Evolutionary conservation across 2,888 invertebrate genomes (phyloP).

Genomic region (Laspeyria flexula): DNA sequence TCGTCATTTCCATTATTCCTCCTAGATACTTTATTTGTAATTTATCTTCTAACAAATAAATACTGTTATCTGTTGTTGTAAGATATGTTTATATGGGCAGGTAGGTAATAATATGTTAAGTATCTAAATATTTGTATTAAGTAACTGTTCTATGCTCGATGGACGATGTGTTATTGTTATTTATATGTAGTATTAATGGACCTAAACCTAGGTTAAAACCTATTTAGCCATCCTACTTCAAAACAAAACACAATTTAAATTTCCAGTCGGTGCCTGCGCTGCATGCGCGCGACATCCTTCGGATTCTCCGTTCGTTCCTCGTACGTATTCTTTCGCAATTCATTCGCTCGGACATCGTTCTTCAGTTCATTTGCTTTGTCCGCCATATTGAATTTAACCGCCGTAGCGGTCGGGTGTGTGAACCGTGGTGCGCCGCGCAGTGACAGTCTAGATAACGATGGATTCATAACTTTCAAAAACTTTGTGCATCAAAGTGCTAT

Average conservation of each 20-base stretch:
- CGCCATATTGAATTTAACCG: conserved; percentile 79
- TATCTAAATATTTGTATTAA: no score
- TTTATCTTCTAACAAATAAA: no score
- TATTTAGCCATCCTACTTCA: no score
- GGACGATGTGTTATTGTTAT: no score
- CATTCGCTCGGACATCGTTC: conserved; percentile 36
- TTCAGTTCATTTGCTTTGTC: conserved; percentile 41
- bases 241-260: conserved; percentile 20
- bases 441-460: conserved; percentile 75
- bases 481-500: conserved; percentile 54
- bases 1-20: no score
- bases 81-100: no score
- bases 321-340: conserved; percentile 36
- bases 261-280: conserved; percentile 1
- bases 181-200: no score
- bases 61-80: no score
- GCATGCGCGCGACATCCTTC: conserved; percentile 26
- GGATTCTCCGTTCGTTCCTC: conserved; percentile 29
- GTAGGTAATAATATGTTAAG: no score
- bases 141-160: no score
- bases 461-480: conserved; percentile 68
- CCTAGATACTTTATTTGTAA: no score
- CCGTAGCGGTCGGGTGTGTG: conserved; percentile 55
- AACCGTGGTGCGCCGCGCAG: conserved; percentile 61
- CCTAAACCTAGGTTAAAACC: no score